Evolutionary conservation across 2,797 vertebrate species (phyloP).

Genomic region (Kryptopterus vitreolus): DNA sequence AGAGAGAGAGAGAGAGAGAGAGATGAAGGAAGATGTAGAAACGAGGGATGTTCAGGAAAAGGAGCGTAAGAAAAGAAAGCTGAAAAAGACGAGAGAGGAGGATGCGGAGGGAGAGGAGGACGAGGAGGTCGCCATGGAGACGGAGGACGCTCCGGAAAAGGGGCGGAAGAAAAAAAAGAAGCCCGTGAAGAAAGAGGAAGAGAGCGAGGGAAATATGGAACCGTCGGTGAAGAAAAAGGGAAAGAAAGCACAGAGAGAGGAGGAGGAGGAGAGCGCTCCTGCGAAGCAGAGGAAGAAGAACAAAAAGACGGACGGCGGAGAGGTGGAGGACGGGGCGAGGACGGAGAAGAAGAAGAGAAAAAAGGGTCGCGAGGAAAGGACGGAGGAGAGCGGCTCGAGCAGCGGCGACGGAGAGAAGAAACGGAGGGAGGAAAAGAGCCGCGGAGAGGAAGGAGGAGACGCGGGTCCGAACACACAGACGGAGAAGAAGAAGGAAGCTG

Average conservation of each 20-base stretch:
- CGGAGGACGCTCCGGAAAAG: not conserved
- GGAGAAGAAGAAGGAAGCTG: not conserved
- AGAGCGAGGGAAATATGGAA: conserved; percentile 8
- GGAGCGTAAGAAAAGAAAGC: conserved; percentile 34
- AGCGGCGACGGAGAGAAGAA: not conserved
- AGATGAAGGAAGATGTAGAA: conserved; percentile 12
- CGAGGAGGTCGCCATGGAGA: not conserved
- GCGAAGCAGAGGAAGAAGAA: conserved; percentile 13
- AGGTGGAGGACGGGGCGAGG: not conserved
- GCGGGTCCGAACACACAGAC: not conserved
- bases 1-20: not conserved
- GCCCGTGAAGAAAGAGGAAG: conserved; percentile 20
- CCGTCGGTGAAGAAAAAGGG: not conserved
- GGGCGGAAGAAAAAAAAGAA: not conserved
- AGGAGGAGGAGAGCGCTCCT: not conserved
- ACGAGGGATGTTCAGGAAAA: conserved; percentile 23
- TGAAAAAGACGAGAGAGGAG: not conserved
- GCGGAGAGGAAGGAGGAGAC: not conserved
- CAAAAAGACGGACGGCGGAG: not conserved
- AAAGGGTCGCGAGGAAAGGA: not conserved
- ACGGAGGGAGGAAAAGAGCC: not conserved
- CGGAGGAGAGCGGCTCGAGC: not conserved
- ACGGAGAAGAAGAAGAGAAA: not conserved
- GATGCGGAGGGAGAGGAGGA: not conserved
- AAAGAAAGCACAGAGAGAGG: not conserved